A percentile compares a stretch with the other conserved stretches of the same genome.
phyloP scores from a whole-genome alignment of 2,113 vertebrate genomes.

The Odocoileus virginianus region DNA sequence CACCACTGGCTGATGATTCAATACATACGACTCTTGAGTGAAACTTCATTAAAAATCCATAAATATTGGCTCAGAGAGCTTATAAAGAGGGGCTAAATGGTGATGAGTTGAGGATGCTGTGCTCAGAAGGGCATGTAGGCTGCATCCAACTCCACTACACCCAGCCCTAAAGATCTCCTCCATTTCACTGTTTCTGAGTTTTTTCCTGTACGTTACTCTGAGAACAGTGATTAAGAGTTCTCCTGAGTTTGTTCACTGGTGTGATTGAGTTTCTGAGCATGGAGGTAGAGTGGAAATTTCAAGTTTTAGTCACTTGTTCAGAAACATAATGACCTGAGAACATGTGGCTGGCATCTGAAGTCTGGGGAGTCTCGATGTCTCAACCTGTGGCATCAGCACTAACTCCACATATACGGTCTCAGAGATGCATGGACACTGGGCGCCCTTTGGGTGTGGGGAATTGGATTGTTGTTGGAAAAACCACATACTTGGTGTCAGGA shows the following conservation, averaged over 20 bases:
- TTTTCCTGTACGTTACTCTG: accelerated
- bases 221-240: background rate
- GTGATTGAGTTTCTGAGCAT: background rate
- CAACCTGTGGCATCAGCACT: accelerated
- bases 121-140: accelerated
- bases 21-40: background rate
- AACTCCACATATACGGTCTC: accelerated
- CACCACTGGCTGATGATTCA: background rate
- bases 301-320: too few relatives aligned
- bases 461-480: background rate
- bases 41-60: background rate
- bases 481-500: background rate
- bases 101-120: background rate
- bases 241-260: too few relatives aligned
- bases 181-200: background rate
- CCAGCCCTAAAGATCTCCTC: accelerated
- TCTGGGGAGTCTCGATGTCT: accelerated
- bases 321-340: too few relatives aligned
- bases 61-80: background rate
- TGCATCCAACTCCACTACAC: background rate
- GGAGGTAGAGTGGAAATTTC: too few relatives aligned
- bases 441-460: accelerated
- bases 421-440: background rate
- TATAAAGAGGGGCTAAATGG: accelerated
- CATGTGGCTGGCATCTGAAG: background rate